A percentile compares a stretch with the other conserved stretches of the same genome.
phyloP scores from a whole-genome alignment of 2,797 vertebrate genomes.

The Amazona finschi region DNA sequence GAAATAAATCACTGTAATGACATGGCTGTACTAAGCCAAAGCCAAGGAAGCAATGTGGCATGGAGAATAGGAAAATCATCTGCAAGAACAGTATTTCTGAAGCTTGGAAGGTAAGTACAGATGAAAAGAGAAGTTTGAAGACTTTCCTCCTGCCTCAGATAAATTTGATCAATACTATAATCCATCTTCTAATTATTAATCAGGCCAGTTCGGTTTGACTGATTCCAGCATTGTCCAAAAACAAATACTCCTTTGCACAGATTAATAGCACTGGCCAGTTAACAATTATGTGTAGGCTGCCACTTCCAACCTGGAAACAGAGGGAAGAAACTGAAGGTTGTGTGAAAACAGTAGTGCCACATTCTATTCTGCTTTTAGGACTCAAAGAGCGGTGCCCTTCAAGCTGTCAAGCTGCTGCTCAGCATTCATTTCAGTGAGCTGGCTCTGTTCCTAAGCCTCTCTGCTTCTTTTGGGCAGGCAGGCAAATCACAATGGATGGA shows the following conservation, averaged over 20 bases:
- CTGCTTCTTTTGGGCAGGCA: neutral
- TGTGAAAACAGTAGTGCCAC: neutral
- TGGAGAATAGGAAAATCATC: neutral
- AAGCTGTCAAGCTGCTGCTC: neutral
- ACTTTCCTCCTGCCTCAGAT: neutral
- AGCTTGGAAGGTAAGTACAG: neutral
- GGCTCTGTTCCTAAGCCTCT: neutral
- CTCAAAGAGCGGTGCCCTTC: neutral
- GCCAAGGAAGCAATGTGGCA: neutral
- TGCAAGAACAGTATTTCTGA: neutral
- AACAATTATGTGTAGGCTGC: neutral
- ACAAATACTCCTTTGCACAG: neutral
- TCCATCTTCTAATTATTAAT: neutral
- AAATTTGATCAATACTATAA: neutral
- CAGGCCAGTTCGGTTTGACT: neutral
- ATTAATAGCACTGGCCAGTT: neutral
- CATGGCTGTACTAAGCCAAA: neutral
- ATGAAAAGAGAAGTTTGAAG: neutral
- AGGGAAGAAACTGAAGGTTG: neutral
- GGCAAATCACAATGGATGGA: neutral
- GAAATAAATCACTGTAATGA: neutral
- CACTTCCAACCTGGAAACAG: neutral
- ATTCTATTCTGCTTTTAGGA: neutral
- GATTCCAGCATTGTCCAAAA: neutral
- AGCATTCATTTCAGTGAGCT: neutral